phyloP scores from a whole-genome alignment of 2,113 vertebrate genomes.

The Porphyrio hochstetteri region DNA sequence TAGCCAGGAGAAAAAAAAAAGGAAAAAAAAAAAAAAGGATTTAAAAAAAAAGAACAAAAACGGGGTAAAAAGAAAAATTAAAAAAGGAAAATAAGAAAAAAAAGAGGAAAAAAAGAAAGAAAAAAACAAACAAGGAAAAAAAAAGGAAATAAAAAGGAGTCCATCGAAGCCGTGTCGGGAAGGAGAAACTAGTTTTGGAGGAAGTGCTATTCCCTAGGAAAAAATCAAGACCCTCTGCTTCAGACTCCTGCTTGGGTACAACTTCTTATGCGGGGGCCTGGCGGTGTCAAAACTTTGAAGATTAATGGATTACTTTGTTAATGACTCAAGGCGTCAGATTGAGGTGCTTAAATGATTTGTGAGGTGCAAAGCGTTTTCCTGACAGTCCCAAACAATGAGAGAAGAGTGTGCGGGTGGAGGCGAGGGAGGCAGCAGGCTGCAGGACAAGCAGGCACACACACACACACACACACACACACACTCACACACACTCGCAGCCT shows the following conservation, averaged over 20 bases:
- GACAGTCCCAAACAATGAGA: slow-evolving; percentile 92
- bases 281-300: slow-evolving; percentile 87
- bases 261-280: slow-evolving; percentile 77
- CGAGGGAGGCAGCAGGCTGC: slow-evolving; percentile 67
- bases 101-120: background rate
- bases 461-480: background rate
- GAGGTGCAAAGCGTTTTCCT: slow-evolving; percentile 87
- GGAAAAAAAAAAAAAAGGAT: background rate
- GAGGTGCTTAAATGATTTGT: slow-evolving; percentile 89
- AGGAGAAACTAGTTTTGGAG: slow-evolving; percentile 54
- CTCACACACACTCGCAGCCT: slow-evolving; percentile 28
- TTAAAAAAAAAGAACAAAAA: background rate
- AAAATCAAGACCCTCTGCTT: slow-evolving; percentile 48
- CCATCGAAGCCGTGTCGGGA: background rate
- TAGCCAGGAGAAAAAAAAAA: background rate
- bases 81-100: background rate
- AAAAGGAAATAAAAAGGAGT: background rate
- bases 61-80: background rate
- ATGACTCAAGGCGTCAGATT: slow-evolving; percentile 86
- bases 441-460: slow-evolving; percentile 54
- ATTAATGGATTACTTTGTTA: slow-evolving; percentile 91
- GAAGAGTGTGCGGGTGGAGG: slow-evolving; percentile 84
- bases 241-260: slow-evolving; percentile 65
- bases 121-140: background rate
- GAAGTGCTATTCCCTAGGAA: slow-evolving; percentile 45